phyloP scores from a whole-genome alignment of 2,797 vertebrate genomes.

The Lepidocolaptes lacrymiger region DNA sequence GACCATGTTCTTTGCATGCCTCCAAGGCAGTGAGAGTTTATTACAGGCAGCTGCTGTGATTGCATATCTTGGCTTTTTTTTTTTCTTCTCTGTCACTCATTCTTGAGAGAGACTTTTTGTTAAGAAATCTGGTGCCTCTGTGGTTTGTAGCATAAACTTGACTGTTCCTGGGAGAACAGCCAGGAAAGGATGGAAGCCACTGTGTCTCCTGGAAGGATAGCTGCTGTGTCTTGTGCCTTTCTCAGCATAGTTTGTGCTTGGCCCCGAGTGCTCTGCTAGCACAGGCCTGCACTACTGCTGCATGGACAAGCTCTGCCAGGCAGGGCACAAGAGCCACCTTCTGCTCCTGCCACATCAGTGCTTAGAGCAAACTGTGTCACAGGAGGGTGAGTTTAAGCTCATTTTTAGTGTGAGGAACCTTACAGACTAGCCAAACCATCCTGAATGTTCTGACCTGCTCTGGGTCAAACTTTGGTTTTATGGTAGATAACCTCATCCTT shows the following conservation, averaged over 20 bases:
- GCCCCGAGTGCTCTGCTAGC: neutral
- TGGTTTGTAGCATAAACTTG: neutral
- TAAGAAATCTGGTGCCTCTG: neutral
- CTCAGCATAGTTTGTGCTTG: neutral
- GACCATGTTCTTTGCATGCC: conserved; percentile 28
- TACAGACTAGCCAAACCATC: neutral
- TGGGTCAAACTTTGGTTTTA: neutral
- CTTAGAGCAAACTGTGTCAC: neutral
- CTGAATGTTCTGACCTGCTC: neutral
- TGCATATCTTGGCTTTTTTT: neutral
- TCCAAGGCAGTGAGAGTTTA: neutral
- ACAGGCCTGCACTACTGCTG: neutral
- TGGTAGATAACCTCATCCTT: neutral
- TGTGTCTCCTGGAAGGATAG: neutral
- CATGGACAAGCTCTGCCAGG: neutral
- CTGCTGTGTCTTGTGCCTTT: neutral
- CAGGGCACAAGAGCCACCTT: neutral
- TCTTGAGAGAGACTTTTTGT: neutral
- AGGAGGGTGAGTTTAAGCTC: neutral
- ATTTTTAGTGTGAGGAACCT: neutral
- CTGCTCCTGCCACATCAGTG: neutral
- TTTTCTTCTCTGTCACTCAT: neutral
- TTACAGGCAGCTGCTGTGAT: conserved; percentile 6
- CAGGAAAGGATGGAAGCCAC: neutral
- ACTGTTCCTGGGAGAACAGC: neutral